Conservation (phyloP, 2,113 vertebrate species). For the Cyprinodon tularosa region DNA sequence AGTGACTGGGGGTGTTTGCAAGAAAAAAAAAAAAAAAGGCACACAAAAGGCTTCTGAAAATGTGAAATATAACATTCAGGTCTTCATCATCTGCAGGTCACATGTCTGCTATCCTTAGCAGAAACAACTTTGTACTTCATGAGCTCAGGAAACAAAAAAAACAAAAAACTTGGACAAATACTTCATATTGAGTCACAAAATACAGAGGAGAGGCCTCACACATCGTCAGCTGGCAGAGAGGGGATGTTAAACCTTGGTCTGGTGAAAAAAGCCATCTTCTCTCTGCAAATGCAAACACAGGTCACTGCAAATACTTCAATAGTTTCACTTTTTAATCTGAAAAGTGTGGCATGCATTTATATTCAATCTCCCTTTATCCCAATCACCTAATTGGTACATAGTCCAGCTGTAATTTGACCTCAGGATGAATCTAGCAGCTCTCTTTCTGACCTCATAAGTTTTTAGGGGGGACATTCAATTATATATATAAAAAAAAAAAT, state of each 20-base stretch:
- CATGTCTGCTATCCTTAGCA: conserved; percentile 75
- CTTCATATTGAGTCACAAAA: conserved; percentile 85
- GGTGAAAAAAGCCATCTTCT: conserved; percentile 99
- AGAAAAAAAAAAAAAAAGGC: conserved; percentile 26
- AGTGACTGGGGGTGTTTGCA: conserved; percentile 79
- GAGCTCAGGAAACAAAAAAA: conserved; percentile 71
- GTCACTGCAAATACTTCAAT: too few species aligned
- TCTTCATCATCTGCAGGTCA: conserved; percentile 85
- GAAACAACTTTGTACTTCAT: conserved; percentile 88
- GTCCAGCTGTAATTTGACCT: too few species aligned
- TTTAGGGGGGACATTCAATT: too few species aligned
- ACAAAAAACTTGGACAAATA: conserved; percentile 82
- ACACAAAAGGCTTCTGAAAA: conserved; percentile 55
- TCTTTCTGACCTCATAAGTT: too few species aligned
- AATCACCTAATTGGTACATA: too few species aligned
- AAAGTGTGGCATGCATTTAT: background rate
- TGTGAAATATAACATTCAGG: conserved; percentile 66
- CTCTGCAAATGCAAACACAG: conserved; percentile 76
- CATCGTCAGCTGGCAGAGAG: conserved; percentile 95
- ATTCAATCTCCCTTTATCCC: background rate
- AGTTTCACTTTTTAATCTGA: background rate
- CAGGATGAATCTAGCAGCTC: too few species aligned
- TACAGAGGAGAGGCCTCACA: conserved; percentile 84
- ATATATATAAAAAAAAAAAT: too few species aligned
- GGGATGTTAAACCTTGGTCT: conserved; percentile 97